Conservation (phyloP, 1,140 invertebrate genomes). For the Calosoma granatense region DNA sequence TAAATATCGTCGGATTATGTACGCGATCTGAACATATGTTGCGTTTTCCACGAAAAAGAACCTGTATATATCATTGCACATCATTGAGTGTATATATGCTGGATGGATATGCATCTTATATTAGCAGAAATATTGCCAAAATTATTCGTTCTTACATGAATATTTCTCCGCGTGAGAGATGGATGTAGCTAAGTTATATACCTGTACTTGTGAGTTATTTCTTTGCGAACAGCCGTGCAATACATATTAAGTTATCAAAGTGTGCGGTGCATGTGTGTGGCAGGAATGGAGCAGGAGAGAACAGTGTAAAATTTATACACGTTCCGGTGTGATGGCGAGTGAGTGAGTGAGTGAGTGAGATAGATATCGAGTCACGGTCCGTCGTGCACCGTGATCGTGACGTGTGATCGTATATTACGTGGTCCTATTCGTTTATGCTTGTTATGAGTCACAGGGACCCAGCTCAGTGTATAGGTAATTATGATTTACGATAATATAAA, state of each 20-base stretch:
- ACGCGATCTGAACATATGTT: too few relatives aligned
- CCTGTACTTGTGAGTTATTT: too few relatives aligned
- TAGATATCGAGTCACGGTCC: background rate
- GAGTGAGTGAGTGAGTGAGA: background rate
- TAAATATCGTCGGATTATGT: too few relatives aligned
- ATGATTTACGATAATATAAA: conserved; percentile 9
- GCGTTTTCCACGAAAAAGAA: too few relatives aligned
- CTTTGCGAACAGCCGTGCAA: background rate
- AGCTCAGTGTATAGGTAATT: conserved; percentile 1
- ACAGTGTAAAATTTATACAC: background rate
- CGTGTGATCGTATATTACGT: conserved; percentile 1
- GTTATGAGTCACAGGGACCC: conserved; percentile 1
- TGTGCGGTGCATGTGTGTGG: background rate
- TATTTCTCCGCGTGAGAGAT: too few relatives aligned
- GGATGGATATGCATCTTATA: too few relatives aligned
- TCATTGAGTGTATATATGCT: too few relatives aligned
- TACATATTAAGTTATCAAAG: conserved; percentile 6
- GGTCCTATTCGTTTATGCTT: conserved; percentile 5
- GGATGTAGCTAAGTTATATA: too few relatives aligned
- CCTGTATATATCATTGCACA: too few relatives aligned
- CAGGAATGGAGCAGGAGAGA: background rate
- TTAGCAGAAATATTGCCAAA: too few relatives aligned
- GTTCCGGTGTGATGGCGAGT: background rate
- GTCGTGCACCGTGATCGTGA: conserved; percentile 2
- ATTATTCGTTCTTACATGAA: too few relatives aligned